These are phyloP conservation scores for Pseudeuparius sepicola DNA, from an alignment of 2,888 invertebrate species.

Conservation along the genomic window DNA sequence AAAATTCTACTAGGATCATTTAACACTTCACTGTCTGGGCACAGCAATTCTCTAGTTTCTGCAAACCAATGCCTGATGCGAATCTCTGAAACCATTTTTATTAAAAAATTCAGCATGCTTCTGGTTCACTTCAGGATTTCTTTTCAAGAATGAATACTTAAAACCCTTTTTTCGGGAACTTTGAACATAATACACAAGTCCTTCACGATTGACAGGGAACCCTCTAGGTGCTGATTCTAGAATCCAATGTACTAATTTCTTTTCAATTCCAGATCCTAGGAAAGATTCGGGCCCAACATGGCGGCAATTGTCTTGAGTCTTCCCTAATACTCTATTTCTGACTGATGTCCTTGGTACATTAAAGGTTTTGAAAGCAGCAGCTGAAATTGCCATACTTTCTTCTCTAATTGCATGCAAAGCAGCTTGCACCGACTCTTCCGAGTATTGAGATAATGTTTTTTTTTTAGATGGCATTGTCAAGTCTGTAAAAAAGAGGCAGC, in stretches of 20 bases:
- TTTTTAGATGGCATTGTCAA: too few species aligned
- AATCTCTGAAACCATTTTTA: conserved; percentile 4
- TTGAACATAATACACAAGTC: conserved; percentile 6
- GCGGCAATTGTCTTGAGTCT: conserved; percentile 9
- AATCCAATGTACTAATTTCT: conserved; percentile 6
- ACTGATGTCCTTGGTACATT: conserved; percentile 9
- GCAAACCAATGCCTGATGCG: conserved; percentile 9
- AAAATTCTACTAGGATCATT: conserved; percentile 3
- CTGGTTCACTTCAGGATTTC: too few species aligned
- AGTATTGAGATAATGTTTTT: too few species aligned
- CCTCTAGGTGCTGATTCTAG: conserved; percentile 4
- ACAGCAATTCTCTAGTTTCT: conserved; percentile 1
- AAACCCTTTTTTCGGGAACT: conserved; percentile 7
- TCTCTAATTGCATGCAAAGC: conserved; percentile 9
- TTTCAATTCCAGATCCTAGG: conserved; percentile 7
- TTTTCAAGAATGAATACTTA: too few species aligned
- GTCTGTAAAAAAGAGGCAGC: too few species aligned
- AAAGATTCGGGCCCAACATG: conserved; percentile 4
- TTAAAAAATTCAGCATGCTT: conserved; percentile 8
- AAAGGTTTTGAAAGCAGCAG: too few species aligned
- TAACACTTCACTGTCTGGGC: conserved; percentile 5
- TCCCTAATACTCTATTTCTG: conserved; percentile 7
- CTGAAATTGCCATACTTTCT: conserved; percentile 8
- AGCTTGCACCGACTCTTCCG: conserved; percentile 7
- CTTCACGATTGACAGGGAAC: conserved; percentile 6